phyloP scores from a whole-genome alignment of 2,888 invertebrate genomes.

The Mythimna loreyi region DNA sequence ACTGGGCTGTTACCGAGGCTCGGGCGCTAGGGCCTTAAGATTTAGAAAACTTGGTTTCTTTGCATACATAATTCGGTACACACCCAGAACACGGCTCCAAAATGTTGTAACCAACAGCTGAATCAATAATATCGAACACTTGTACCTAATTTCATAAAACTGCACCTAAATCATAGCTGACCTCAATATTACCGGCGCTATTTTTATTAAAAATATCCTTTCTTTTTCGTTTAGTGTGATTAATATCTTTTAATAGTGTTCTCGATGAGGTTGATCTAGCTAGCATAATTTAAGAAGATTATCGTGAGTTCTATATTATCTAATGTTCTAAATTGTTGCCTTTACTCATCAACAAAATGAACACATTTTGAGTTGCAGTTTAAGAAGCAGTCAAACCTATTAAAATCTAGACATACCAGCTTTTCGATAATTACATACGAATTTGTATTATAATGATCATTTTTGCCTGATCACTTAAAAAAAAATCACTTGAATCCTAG shows the following conservation, averaged over 20 bases:
- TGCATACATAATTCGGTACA: slow-evolving; percentile 8
- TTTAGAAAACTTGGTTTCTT: slow-evolving; percentile 20
- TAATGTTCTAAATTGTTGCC: background rate
- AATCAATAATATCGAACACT: slow-evolving; percentile 41
- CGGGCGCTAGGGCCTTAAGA: too few relatives aligned
- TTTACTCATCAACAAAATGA: background rate
- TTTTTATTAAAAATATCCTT: slow-evolving; percentile 47
- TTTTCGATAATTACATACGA: background rate
- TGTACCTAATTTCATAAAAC: slow-evolving; percentile 42
- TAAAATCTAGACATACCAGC: background rate
- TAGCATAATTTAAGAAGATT: slow-evolving; percentile 11
- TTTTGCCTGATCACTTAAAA: too few relatives aligned
- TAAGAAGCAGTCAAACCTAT: background rate
- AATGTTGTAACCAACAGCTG: slow-evolving; percentile 47
- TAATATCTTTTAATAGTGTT: slow-evolving; percentile 24
- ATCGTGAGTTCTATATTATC: background rate
- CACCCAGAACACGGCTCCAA: slow-evolving; percentile 15
- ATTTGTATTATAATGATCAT: too few relatives aligned
- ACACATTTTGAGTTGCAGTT: background rate
- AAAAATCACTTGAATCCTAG: too few relatives aligned
- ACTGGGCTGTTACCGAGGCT: too few relatives aligned
- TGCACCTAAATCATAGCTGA: slow-evolving; percentile 51
- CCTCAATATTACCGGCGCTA: slow-evolving; percentile 37
- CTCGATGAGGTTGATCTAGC: background rate
- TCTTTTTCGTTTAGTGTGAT: slow-evolving; percentile 22